Conservation (phyloP, 2,797 vertebrate genomes). For the Phaenicophaeus curvirostris region DNA sequence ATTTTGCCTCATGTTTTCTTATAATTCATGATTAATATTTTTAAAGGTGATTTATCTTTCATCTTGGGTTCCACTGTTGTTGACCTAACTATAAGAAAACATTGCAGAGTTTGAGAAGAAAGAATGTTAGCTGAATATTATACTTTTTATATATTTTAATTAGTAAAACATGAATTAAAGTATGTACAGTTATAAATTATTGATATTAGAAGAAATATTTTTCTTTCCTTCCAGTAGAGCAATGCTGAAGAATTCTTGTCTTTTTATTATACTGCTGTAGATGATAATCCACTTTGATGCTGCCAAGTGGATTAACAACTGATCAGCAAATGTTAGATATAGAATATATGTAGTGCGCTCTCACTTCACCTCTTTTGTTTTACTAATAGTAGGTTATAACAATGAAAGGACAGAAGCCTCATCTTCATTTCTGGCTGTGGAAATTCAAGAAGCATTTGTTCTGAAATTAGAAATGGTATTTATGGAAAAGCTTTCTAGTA, state of each 20-base stretch:
- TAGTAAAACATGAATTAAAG: background rate
- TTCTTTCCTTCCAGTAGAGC: background rate
- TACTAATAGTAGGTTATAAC: background rate
- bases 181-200: background rate
- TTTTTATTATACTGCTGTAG: background rate
- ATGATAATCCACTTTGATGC: background rate
- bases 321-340: background rate
- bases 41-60: constrained; percentile 53
- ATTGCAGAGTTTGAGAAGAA: background rate
- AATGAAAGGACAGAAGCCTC: background rate
- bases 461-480: background rate
- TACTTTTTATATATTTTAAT: background rate
- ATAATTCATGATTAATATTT: constrained; percentile 22
- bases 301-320: background rate
- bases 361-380: background rate
- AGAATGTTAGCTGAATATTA: background rate
- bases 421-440: background rate
- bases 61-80: background rate
- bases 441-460: background rate
- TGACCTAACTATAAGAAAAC: constrained; percentile 1
- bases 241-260: background rate
- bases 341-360: background rate
- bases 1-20: constrained; percentile 32
- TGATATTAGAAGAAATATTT: background rate
- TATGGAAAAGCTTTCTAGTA: background rate